Conservation (phyloP, 1,140 invertebrate species). For the Drosophila triauraria region DNA sequence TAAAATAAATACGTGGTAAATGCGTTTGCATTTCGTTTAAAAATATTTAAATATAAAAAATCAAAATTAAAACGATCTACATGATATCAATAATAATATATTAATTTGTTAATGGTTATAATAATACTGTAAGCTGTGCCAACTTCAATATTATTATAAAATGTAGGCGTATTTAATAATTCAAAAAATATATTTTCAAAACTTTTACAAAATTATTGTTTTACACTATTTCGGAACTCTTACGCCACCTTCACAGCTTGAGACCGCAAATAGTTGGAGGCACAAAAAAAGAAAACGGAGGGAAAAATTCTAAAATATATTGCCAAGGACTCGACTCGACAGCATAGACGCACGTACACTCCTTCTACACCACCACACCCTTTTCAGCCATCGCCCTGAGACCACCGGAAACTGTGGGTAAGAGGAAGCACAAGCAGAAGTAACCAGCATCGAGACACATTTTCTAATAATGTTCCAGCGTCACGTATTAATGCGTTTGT, state of each 20-base stretch:
- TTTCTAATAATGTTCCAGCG: constrained; percentile 83
- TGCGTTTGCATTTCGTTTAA: too few relatives aligned
- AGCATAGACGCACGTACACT: constrained; percentile 72
- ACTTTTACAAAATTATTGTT: background rate
- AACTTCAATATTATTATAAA: background rate
- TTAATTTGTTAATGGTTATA: too few relatives aligned
- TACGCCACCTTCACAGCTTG: constrained; percentile 11
- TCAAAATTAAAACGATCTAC: background rate
- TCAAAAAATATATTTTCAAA: background rate
- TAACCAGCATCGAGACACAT: constrained; percentile 77
- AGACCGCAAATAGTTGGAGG: constrained; percentile 47
- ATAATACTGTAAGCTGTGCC: background rate
- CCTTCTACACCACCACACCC: constrained; percentile 8
- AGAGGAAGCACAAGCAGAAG: constrained; percentile 42
- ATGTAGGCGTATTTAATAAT: too few relatives aligned
- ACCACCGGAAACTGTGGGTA: constrained; percentile 31
- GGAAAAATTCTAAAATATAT: constrained; percentile 76
- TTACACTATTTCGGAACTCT: background rate
- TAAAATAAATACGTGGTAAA: background rate
- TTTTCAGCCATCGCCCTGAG: background rate
- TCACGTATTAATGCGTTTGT: constrained; percentile 85
- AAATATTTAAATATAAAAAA: background rate
- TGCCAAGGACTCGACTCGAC: constrained; percentile 59
- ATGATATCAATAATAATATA: too few relatives aligned
- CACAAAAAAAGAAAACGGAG: constrained; percentile 25